Base-by-base conservation (phyloP, 2,888 invertebrate species). In the Macropis europaea region DNA sequence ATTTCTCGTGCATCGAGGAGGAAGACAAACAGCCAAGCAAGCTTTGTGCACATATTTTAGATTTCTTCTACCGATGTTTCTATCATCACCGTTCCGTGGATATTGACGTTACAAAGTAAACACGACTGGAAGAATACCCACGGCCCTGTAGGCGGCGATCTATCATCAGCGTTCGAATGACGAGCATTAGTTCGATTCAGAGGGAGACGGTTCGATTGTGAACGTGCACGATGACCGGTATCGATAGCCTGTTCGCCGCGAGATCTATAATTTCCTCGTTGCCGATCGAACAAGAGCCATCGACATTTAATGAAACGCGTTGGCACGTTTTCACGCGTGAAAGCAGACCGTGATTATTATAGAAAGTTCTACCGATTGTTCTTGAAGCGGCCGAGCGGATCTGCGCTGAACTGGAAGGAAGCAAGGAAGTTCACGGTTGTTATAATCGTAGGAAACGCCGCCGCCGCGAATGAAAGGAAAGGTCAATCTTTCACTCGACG, bases 301-400 rank as follows among this genome's bases (percentile, higher is more conserved):
- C 43, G 43, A 1, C 34, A 38, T 69, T 48, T 52, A 69, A 71
- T 61, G 69, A 56, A 68, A 71, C 69, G 71, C 69, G 48, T 56
- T 38, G 43, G 54, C 71, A 56, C 50, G 57, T 69, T 57, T 47
- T 30, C 19, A n/a, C 28, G 43, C 68, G 70, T 56, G 70, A 71
- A 71, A 71, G 70, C 61, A 56, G 38, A 13, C 57, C 22, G 24
- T 45, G 56, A 61, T 71, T 69, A 69, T 67, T 63, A n/a, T n/a
- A 68, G 68, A 76, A 76, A 76, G 76, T 76, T 68, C 28, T 43
- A 40, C 32, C 73, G 76, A 76, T 76, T 76, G 60, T 73, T 73
- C 76, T 56, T 56, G n/a, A 45, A 50, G 22, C 30, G 11, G 7
- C 30, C 53, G 11, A 17, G 26, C 17, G 24, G 54, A 68, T 56